Percentiles rank a stretch among this genome's conserved stretches.
These are phyloP conservation scores for Cryptophagus acutangulus DNA, from an alignment of 2,888 invertebrate genomes.

Conservation along the genomic window DNA sequence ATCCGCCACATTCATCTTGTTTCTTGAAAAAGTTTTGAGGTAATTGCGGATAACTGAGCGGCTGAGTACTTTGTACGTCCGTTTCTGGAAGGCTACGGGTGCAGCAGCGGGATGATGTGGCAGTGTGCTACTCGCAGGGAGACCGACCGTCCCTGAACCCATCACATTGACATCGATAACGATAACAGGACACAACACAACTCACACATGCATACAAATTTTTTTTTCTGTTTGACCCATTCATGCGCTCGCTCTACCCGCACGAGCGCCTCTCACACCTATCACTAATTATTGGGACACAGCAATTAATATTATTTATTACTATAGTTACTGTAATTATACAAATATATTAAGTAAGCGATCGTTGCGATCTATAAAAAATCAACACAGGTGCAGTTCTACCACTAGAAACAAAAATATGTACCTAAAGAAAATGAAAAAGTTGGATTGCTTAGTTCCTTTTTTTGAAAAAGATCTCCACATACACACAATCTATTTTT, in stretches of 20 bases:
- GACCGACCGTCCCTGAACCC: constrained; percentile 44
- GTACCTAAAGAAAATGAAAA: constrained; percentile 24
- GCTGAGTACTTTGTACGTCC: constrained; percentile 42
- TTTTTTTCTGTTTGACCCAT: constrained; percentile 9
- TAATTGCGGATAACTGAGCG: constrained; percentile 39
- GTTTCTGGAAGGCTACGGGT: constrained; percentile 42
- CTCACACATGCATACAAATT: constrained; percentile 18
- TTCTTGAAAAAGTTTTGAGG: constrained; percentile 32
- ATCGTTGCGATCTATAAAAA: constrained; percentile 29
- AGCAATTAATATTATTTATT: constrained; percentile 41
- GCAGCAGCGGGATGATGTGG: constrained; percentile 38
- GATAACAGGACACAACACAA: constrained; percentile 30
- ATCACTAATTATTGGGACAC: constrained; percentile 49
- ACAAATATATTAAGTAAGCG: constrained; percentile 34
- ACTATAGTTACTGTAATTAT: constrained; percentile 35
- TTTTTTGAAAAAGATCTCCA: too few relatives aligned
- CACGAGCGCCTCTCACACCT: constrained; percentile 36
- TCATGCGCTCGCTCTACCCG: constrained; percentile 14
- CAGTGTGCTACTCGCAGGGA: constrained; percentile 43
- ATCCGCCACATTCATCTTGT: constrained; percentile 37
- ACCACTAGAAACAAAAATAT: constrained; percentile 30
- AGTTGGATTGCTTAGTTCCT: too few relatives aligned
- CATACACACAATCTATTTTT: too few relatives aligned
- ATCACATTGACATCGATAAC: constrained; percentile 33
- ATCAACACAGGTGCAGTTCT: constrained; percentile 33